Evolutionary conservation across 2,113 vertebrate species (phyloP).

Genomic region (Pituophis catenifer): DNA sequence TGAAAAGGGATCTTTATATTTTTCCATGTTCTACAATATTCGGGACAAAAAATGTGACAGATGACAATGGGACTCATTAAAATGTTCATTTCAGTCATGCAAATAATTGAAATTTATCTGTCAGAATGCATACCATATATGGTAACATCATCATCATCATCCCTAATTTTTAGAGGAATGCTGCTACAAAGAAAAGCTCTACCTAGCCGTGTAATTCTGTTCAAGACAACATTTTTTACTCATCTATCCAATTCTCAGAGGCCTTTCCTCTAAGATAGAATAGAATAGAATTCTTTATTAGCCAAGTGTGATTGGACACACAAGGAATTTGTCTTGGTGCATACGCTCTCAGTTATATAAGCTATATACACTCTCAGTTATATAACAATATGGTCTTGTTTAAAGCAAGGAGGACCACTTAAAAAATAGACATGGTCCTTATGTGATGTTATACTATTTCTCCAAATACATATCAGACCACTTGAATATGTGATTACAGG

Average conservation of each 20-base stretch:
- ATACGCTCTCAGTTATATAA: no score
- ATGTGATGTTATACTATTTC: neutral
- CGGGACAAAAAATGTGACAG: neutral
- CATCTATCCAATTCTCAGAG: neutral
- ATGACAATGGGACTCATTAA: neutral
- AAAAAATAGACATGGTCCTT: neutral
- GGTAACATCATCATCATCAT: neutral
- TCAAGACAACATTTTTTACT: neutral
- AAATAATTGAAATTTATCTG: neutral
- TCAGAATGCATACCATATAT: neutral
- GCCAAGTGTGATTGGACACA: no score
- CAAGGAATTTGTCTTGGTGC: no score
- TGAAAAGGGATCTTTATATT: neutral
- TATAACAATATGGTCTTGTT: neutral
- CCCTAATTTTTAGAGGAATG: neutral
- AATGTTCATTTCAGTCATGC: neutral
- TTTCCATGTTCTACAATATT: neutral
- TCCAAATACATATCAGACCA: neutral
- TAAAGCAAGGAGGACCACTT: neutral
- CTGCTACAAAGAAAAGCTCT: neutral
- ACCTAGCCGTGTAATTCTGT: neutral
- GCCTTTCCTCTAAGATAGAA: neutral
- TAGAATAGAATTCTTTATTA: no score
- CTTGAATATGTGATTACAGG: neutral
- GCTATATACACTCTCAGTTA: neutral